These are phyloP conservation scores for Micromesistius poutassou DNA, from an alignment of 2,797 vertebrate genomes.

Conservation along the genomic window DNA sequence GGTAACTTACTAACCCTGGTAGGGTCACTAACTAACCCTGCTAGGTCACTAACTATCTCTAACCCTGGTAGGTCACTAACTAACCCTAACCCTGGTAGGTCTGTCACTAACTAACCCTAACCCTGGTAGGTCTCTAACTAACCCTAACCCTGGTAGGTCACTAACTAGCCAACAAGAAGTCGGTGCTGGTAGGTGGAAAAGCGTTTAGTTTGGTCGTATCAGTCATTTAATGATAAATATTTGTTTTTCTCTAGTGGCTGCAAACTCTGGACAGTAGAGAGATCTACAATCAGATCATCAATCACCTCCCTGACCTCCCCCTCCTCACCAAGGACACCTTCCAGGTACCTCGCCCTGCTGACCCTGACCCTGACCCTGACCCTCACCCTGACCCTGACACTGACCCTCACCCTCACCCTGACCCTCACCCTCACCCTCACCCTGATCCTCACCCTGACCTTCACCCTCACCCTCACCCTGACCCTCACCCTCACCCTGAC, in stretches of 20 bases:
- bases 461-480: constrained; percentile 71
- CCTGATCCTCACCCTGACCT: constrained; percentile 79
- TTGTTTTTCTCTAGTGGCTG: constrained; percentile 75
- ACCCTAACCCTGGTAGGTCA: too few species aligned
- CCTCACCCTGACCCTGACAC: constrained; percentile 1
- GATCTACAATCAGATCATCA: constrained; percentile 85
- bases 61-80: constrained; percentile 74
- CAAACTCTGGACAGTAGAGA: constrained; percentile 89
- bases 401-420: too few species aligned
- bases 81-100: neutral
- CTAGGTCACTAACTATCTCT: too few species aligned
- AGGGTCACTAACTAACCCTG: too few species aligned
- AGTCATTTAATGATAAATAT: neutral
- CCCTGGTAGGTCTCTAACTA: too few species aligned
- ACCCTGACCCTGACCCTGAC: neutral
- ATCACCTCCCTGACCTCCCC: constrained; percentile 86
- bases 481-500: neutral
- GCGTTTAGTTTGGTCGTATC: neutral
- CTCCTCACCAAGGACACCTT: constrained; percentile 76
- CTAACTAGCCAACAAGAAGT: too few species aligned
- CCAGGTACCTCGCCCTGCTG: constrained; percentile 68
- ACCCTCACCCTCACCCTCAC: constrained; percentile 72
- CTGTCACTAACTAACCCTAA: too few species aligned
- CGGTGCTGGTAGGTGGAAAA: too few species aligned
- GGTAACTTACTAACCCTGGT: too few species aligned